A percentile compares a stretch with the other conserved stretches of the same genome.
Conservation (phyloP, 1,140 invertebrate genomes). For the Euwallacea similis region DNA sequence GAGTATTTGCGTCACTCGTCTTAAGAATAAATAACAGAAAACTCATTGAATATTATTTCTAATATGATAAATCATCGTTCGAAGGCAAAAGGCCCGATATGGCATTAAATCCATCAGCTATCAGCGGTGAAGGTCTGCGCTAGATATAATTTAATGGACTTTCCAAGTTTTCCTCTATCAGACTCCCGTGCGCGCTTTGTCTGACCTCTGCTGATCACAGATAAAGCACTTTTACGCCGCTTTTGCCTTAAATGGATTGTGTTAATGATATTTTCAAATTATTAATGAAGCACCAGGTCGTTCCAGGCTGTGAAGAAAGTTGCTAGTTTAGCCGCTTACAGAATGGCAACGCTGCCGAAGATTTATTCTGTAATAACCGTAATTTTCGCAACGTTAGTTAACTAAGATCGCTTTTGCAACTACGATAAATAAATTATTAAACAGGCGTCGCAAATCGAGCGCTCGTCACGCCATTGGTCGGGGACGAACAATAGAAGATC, state of each 20-base stretch:
- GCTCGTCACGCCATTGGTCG: conserved; percentile 21
- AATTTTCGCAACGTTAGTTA: conserved; percentile 18
- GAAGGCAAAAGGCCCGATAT: conserved; percentile 11
- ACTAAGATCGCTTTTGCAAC: conserved; percentile 13
- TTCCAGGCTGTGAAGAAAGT: not conserved
- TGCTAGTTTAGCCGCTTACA: not conserved
- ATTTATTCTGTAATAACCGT: conserved; percentile 7
- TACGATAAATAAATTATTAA: conserved; percentile 34
- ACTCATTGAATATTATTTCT: not conserved
- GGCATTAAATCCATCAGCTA: conserved; percentile 5
- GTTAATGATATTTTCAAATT: conserved; percentile 27
- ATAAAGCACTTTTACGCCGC: conserved; percentile 10
- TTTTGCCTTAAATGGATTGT: conserved; percentile 22
- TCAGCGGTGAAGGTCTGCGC: conserved; percentile 3
- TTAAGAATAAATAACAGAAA: not conserved
- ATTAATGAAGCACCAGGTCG: conserved; percentile 13
- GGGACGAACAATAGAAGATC: conserved; percentile 33
- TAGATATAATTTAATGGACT: conserved; percentile 27
- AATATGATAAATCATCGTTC: conserved; percentile 22
- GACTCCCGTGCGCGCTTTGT: conserved; percentile 2
- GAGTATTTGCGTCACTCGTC: too few species aligned
- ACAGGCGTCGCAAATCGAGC: conserved; percentile 25
- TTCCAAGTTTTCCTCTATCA: conserved; percentile 21
- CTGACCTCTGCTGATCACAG: conserved; percentile 10
- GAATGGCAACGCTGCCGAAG: conserved; percentile 6